phyloP scores from a whole-genome alignment of 1,140 invertebrate species.

The Lethrus apterus region DNA sequence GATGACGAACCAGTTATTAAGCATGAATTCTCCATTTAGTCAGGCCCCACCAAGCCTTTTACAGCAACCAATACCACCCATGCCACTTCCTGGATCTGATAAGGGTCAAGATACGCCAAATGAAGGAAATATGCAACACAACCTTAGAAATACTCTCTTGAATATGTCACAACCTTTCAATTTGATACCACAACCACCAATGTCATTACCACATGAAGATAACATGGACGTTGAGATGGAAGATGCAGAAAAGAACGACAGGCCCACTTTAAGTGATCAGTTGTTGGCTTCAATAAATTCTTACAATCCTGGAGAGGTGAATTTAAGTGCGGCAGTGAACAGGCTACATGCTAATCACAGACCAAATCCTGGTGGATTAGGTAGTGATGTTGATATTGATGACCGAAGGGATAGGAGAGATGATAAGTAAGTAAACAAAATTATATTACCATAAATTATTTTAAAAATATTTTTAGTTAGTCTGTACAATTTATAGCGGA shows the following conservation, averaged over 20 bases:
- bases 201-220: conserved; percentile 45
- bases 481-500: too few species aligned
- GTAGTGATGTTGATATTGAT: conserved; percentile 20
- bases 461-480: too few species aligned
- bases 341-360: conserved; percentile 14
- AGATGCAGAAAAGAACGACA: conserved; percentile 41
- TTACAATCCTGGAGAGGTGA: conserved; percentile 12
- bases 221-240: conserved; percentile 59
- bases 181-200: conserved; percentile 40
- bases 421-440: conserved; percentile 14
- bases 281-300: conserved; percentile 33
- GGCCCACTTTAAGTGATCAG: conserved; percentile 29
- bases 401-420: conserved; percentile 28
- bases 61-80: conserved; percentile 29
- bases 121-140: not conserved
- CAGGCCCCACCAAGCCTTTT: conserved; percentile 24
- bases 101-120: conserved; percentile 3
- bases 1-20: conserved; percentile 44
- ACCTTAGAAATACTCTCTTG: not conserved
- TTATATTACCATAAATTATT: too few species aligned
- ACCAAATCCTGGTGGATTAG: conserved; percentile 5
- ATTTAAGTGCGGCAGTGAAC: conserved; percentile 13
- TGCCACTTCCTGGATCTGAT: conserved; percentile 9
- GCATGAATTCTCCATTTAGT: conserved; percentile 39
- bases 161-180: conserved; percentile 24